Percentiles rank a stretch among this genome's conserved stretches.
phyloP scores from a whole-genome alignment of 2,888 invertebrate genomes.

The Miltochrista miniata region DNA sequence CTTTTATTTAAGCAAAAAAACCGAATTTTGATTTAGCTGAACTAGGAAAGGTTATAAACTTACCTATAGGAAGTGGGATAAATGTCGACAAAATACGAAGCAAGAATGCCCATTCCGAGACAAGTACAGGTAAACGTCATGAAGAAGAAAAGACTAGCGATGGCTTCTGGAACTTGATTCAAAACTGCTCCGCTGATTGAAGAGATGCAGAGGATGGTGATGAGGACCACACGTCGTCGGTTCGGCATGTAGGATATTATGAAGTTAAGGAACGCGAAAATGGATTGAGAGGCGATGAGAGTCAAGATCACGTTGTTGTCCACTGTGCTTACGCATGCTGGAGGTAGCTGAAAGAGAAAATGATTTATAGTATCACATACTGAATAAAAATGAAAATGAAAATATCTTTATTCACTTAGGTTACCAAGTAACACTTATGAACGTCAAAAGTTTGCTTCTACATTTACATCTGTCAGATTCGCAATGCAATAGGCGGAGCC shows the following conservation, averaged over 20 bases:
- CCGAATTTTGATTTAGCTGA: no score
- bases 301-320: constrained; percentile 85
- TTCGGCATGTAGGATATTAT: constrained; percentile 79
- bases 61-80: constrained; percentile 75
- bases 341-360: constrained; percentile 53
- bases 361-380: no score
- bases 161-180: constrained; percentile 67
- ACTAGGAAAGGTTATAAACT: no score
- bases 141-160: constrained; percentile 70
- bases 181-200: constrained; percentile 77
- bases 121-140: constrained; percentile 72
- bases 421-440: no score
- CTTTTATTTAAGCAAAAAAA: no score
- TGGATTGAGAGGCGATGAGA: constrained; percentile 85
- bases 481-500: no score
- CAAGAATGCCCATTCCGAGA: constrained; percentile 72
- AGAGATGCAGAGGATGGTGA: constrained; percentile 76
- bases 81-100: constrained; percentile 73
- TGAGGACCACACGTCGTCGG: constrained; percentile 78
- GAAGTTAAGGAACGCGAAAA: constrained; percentile 85
- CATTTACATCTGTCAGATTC: no score
- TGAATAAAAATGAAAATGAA: no score
- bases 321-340: constrained; percentile 76
- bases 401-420: no score
- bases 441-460: no score